Conservation (phyloP, 2,797 vertebrate genomes). For the Gymnoscopelus braueri region DNA sequence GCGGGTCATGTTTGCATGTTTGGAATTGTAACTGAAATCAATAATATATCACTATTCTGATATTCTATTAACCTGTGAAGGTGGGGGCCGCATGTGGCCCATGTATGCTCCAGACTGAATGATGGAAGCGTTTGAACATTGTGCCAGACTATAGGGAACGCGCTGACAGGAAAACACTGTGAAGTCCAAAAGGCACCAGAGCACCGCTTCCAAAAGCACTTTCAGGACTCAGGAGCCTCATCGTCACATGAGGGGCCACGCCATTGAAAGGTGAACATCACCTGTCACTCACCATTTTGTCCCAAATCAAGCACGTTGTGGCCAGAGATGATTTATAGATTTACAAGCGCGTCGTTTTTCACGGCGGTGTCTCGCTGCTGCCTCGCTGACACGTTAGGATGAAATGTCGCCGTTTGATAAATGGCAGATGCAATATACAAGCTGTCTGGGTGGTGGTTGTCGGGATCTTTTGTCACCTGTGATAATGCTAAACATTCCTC, state of each 20-base stretch:
- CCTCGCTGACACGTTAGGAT: conserved; percentile 14
- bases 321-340: conserved; percentile 20
- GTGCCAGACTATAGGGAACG: no score
- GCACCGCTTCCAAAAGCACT: background rate
- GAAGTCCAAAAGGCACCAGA: no score
- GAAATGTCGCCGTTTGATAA: conserved; percentile 21
- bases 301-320: conserved; percentile 1
- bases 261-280: conserved; percentile 1
- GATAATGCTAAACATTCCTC: conserved; percentile 2
- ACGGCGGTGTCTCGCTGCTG: conserved; percentile 3
- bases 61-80: no score
- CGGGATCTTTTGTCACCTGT: background rate
- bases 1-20: no score
- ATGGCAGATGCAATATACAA: conserved; percentile 12
- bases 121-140: no score
- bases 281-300: conserved; percentile 7
- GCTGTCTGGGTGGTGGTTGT: conserved; percentile 5
- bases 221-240: conserved; percentile 2
- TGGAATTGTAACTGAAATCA: no score
- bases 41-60: no score
- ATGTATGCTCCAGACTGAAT: no score
- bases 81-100: no score
- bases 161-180: no score
- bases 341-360: conserved; percentile 9
- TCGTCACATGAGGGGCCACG: background rate